These are phyloP conservation scores for Aldabrachelys gigantea DNA, from an alignment of 2,113 vertebrate genomes.

Conservation along the genomic window DNA sequence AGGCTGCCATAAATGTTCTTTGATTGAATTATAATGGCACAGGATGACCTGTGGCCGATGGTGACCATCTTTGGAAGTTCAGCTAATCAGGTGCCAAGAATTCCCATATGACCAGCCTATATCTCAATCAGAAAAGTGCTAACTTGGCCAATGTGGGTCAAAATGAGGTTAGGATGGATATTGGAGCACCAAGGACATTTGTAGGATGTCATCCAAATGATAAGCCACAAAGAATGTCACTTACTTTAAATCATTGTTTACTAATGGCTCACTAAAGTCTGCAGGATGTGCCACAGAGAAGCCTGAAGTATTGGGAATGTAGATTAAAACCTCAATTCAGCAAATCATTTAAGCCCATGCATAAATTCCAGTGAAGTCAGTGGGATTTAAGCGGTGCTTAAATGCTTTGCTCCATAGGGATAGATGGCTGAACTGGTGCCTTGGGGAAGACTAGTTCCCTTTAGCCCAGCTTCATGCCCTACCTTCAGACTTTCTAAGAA, in stretches of 20 bases:
- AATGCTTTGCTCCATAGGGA: slow-evolving; percentile 5
- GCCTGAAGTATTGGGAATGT: neutral
- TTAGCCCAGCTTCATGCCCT: slow-evolving; percentile 45
- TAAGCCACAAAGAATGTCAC: neutral
- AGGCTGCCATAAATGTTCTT: neutral
- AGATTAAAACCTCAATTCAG: neutral
- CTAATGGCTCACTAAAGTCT: slow-evolving; percentile 37
- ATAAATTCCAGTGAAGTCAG: neutral
- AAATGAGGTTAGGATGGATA: neutral
- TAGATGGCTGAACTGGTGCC: slow-evolving; percentile 20
- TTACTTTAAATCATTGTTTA: neutral
- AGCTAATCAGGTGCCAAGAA: neutral
- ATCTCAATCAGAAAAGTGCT: neutral
- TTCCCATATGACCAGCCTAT: neutral
- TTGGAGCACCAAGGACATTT: neutral
- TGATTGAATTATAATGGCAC: neutral
- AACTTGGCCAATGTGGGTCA: neutral
- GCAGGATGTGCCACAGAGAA: neutral
- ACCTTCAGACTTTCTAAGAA: slow-evolving; percentile 43
- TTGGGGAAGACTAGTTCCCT: slow-evolving; percentile 25
- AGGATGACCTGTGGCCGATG: neutral
- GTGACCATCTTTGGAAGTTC: neutral
- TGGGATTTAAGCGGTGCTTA: neutral
- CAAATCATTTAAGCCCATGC: slow-evolving; percentile 17
- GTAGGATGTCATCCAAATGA: neutral